phyloP scores from a whole-genome alignment of 2,113 vertebrate species.

The Dendrocopos noguchii region DNA sequence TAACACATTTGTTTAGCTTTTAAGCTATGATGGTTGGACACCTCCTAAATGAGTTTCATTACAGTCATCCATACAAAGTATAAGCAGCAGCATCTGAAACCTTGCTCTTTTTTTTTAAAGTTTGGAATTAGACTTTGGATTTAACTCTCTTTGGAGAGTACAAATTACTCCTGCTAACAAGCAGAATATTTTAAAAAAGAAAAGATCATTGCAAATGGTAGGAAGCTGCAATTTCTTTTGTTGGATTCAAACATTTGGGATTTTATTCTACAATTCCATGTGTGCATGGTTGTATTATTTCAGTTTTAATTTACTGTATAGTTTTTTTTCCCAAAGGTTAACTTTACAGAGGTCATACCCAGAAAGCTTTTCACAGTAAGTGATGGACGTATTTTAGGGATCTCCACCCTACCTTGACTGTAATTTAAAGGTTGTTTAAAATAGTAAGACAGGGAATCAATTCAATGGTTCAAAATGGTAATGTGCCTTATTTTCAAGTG shows the following conservation, averaged over 20 bases:
- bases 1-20: not conserved
- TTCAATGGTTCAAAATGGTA: not conserved
- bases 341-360: not conserved
- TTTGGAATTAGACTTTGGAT: not conserved
- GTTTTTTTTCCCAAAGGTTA: not conserved
- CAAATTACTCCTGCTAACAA: not conserved
- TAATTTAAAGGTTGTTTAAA: not conserved
- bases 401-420: not conserved
- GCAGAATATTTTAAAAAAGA: not conserved
- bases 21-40: not conserved
- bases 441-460: not conserved
- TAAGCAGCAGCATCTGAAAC: not conserved
- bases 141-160: not conserved
- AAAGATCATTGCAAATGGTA: not conserved
- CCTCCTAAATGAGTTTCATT: not conserved
- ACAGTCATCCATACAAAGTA: not conserved
- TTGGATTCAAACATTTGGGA: not conserved
- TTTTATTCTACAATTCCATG: not conserved
- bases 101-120: not conserved
- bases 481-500: not conserved
- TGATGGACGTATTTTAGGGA: not conserved
- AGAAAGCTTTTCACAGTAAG: not conserved
- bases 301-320: not conserved
- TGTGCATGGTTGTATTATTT: not conserved
- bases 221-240: not conserved